Conservation (phyloP, 2,888 invertebrate species). For the Fragum whitleyi region DNA sequence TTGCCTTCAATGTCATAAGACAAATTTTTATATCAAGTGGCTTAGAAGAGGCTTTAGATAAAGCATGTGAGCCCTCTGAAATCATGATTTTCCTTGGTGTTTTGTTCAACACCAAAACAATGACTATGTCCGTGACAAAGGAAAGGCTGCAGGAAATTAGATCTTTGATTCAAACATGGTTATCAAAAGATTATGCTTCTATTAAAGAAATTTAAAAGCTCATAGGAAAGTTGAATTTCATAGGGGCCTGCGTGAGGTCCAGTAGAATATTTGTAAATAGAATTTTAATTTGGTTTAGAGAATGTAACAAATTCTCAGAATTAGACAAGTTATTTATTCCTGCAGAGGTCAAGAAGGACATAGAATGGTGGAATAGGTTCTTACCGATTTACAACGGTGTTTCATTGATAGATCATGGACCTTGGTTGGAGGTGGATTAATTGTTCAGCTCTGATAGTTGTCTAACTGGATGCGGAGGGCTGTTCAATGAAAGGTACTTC, state of each 20-base stretch:
- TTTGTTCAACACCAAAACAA: background rate
- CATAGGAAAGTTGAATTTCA: background rate
- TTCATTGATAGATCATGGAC: background rate
- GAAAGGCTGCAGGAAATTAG: background rate
- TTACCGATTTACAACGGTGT: background rate
- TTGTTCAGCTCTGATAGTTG: background rate
- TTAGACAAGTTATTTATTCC: background rate
- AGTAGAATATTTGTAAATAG: constrained; percentile 3
- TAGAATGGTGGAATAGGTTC: background rate
- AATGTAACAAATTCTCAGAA: background rate
- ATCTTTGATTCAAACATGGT: background rate
- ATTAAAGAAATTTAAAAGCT: background rate
- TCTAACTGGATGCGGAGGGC: background rate
- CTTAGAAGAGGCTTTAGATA: constrained; percentile 1
- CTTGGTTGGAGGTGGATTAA: background rate
- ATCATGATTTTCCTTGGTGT: background rate
- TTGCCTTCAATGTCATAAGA: no score
- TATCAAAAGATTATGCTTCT: background rate
- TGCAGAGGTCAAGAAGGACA: background rate
- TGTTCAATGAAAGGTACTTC: background rate
- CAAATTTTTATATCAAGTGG: background rate
- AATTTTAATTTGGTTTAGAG: constrained; percentile 2
- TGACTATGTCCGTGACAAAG: background rate
- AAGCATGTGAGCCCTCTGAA: background rate
- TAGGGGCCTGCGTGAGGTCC: background rate